phyloP scores from a whole-genome alignment of 2,113 vertebrate genomes.

The Corapipo altera region DNA sequence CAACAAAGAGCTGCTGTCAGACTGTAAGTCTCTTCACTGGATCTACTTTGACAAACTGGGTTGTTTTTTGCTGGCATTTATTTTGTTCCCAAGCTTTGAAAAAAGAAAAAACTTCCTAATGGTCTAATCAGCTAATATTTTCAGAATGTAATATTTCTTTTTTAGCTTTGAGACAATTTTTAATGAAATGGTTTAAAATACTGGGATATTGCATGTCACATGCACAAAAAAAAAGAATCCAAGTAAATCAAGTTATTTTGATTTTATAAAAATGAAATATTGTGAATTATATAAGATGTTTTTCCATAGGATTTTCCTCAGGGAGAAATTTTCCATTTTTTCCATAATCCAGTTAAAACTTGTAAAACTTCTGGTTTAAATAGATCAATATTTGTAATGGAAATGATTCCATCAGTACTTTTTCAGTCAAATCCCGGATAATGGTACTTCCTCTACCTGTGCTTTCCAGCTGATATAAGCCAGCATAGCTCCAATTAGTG shows the following conservation, averaged over 20 bases:
- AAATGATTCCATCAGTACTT: background rate
- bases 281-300: background rate
- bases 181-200: background rate
- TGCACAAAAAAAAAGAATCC: background rate
- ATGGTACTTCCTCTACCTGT: background rate
- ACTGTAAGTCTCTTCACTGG: background rate
- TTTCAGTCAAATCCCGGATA: background rate
- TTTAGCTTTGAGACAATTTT: background rate
- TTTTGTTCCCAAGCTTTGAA: background rate
- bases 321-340: background rate
- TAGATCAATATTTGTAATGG: background rate
- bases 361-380: background rate
- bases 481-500: background rate
- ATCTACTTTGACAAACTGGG: background rate
- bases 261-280: background rate
- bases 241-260: background rate
- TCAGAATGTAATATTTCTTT: background rate
- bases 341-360: background rate
- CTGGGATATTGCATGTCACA: background rate
- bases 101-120: background rate
- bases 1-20: background rate
- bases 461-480: background rate
- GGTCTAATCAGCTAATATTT: background rate
- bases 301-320: background rate
- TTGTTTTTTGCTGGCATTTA: background rate